These are phyloP conservation scores for Hozukius guyotensis DNA, from an alignment of 2,797 vertebrate genomes.

Conservation along the genomic window DNA sequence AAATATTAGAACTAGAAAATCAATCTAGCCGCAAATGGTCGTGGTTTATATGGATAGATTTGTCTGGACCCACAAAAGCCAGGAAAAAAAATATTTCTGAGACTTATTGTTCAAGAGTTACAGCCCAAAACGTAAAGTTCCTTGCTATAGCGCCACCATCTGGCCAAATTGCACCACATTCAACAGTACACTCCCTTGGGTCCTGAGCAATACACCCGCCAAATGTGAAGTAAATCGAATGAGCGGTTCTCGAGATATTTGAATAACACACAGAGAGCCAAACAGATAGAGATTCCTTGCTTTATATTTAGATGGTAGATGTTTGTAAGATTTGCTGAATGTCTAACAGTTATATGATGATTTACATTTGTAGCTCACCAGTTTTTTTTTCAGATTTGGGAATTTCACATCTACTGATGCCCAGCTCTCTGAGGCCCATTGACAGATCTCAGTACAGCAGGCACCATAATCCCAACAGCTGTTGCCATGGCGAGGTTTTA, in stretches of 20 bases:
- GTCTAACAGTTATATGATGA: conserved; percentile 23
- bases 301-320: background rate
- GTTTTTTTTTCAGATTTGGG: conserved; percentile 31
- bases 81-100: too few species aligned
- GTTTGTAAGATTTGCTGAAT: conserved; percentile 14
- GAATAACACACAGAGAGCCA: rapidly evolving
- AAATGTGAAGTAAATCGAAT: too few species aligned
- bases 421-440: conserved; percentile 41
- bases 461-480: conserved; percentile 69
- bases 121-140: rapidly evolving
- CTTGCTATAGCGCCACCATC: too few species aligned
- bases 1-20: too few species aligned
- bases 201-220: too few species aligned
- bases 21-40: rapidly evolving
- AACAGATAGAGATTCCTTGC: too few species aligned
- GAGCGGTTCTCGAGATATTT: too few species aligned
- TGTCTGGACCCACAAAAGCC: rapidly evolving
- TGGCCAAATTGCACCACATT: too few species aligned
- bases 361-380: conserved; percentile 44
- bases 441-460: conserved; percentile 64
- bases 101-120: too few species aligned
- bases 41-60: too few species aligned
- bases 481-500: conserved; percentile 52
- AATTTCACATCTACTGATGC: conserved; percentile 42
- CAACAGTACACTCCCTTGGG: too few species aligned